Base-by-base conservation (phyloP, 1,140 invertebrate genomes). In the Eurosta solidaginis region DNA sequence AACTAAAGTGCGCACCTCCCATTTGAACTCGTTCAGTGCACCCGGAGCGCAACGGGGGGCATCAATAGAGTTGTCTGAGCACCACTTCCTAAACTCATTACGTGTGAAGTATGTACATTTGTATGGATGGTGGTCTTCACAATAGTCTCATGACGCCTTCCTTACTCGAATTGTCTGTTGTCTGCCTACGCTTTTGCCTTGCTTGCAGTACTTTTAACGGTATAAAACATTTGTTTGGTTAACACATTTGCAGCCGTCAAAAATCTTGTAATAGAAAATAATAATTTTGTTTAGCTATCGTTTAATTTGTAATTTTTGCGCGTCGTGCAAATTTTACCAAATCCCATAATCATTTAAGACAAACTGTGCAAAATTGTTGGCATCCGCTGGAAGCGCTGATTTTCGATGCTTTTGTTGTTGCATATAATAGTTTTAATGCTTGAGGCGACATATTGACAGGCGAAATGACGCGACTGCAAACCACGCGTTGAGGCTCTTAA, bases 1-100 rank as follows among this genome's bases (percentile, higher is more conserved):
- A 29, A 68, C 14, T n/a, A 68, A 68, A 68, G 40, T 6, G 50
- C 59, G 59, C 59, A 68, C n/a, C n/a, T 68, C 59, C 59, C 59
- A 68, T 68, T 36, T 9, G 17, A 20, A n/a, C 59, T 36, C 59
- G 59, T 68, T 68, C 59, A 68, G 10, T 68, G 59, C 59, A 17
- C 59, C 33, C 29, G 12, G 36, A 63, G 54, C 12, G 27, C 20
- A 54, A 54, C 25, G 25, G 9, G 20, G 5, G 14, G 25, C 50
- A 0, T 7, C 6, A 25, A 2, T 20, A 12, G 1, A 10, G 50
- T n/a, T 27, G 6, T 54, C 2, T 52, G 4, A 9, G 49, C 20
- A 22, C 25, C n/a, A n/a, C n/a, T n/a, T n/a, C n/a, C n/a, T n/a
- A n/a, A n/a, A n/a, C n/a, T n/a, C n/a, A n/a, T 5, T 52, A 22